These are phyloP conservation scores for Drosophila austrosaltans DNA, from an alignment of 2,888 invertebrate species.

Conservation along the genomic window DNA sequence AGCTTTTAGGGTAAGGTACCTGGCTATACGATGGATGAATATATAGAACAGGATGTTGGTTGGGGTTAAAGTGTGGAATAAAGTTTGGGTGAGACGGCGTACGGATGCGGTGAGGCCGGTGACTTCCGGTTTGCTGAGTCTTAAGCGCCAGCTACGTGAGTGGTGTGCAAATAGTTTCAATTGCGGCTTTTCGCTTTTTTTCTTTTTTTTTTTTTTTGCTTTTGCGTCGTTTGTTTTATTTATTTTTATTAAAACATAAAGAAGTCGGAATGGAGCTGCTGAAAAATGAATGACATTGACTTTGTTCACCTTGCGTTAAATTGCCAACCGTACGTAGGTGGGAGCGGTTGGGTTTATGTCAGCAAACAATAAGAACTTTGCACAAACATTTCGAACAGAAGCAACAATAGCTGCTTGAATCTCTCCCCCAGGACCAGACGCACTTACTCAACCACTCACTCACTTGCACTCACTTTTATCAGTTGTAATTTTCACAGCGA, in stretches of 20 bases:
- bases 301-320: constrained; percentile 78
- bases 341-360: constrained; percentile 55
- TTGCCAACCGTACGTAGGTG: constrained; percentile 62
- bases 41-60: constrained; percentile 15
- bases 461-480: constrained; percentile 66
- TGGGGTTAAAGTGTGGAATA: constrained; percentile 17
- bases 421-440: constrained; percentile 21
- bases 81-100: constrained; percentile 21
- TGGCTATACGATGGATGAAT: constrained; percentile 14
- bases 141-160: constrained; percentile 75
- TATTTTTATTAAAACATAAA: constrained; percentile 80
- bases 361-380: constrained; percentile 48
- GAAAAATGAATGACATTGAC: constrained; percentile 71
- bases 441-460: constrained; percentile 23
- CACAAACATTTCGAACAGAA: constrained; percentile 35
- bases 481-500: constrained; percentile 50
- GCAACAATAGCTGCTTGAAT: constrained; percentile 16
- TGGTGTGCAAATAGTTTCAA: constrained; percentile 80
- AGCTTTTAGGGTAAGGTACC: constrained; percentile 75
- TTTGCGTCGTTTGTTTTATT: constrained; percentile 76
- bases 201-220: constrained; percentile 66
- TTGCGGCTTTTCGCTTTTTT: constrained; percentile 79
- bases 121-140: constrained; percentile 77
- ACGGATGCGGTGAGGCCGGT: constrained; percentile 74
- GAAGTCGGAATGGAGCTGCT: constrained; percentile 61